These are phyloP conservation scores for Eumacrocentrus americanus DNA, from an alignment of 2,888 invertebrate genomes.

Conservation along the genomic window DNA sequence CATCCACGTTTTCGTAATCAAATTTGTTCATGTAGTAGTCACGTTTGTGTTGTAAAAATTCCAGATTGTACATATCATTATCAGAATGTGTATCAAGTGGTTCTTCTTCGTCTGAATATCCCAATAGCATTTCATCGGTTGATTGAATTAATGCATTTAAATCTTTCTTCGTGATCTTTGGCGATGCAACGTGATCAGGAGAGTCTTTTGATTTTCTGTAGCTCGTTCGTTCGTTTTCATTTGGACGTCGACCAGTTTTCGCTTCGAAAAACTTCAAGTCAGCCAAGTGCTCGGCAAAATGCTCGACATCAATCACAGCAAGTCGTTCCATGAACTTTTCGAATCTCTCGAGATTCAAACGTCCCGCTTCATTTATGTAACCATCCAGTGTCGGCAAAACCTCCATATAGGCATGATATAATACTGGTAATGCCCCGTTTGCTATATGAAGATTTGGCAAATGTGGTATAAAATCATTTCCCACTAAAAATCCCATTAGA, in stretches of 20 bases:
- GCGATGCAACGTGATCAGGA: conserved; percentile 36
- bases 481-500: conserved; percentile 94
- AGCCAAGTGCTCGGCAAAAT: conserved; percentile 77
- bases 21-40: conserved; percentile 93
- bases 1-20: conserved; percentile 77
- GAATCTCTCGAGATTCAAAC: conserved; percentile 81
- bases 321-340: conserved; percentile 83
- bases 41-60: conserved; percentile 84
- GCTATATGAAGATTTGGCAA: conserved; percentile 93
- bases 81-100: conserved; percentile 46
- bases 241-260: conserved; percentile 74
- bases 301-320: conserved; percentile 74
- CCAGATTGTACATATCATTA: conserved; percentile 67
- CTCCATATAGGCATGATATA: conserved; percentile 87
- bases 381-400: conserved; percentile 87
- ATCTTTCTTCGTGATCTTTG: conserved; percentile 58
- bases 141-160: conserved; percentile 69
- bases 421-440: conserved; percentile 83
- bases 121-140: conserved; percentile 68
- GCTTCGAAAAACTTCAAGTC: conserved; percentile 84
- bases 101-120: conserved; percentile 42
- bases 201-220: conserved; percentile 58
- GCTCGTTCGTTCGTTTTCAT: conserved; percentile 58
- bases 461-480: conserved; percentile 98
- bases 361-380: conserved; percentile 93